phyloP scores from a whole-genome alignment of 2,113 vertebrate species.

The Caretta caretta region DNA sequence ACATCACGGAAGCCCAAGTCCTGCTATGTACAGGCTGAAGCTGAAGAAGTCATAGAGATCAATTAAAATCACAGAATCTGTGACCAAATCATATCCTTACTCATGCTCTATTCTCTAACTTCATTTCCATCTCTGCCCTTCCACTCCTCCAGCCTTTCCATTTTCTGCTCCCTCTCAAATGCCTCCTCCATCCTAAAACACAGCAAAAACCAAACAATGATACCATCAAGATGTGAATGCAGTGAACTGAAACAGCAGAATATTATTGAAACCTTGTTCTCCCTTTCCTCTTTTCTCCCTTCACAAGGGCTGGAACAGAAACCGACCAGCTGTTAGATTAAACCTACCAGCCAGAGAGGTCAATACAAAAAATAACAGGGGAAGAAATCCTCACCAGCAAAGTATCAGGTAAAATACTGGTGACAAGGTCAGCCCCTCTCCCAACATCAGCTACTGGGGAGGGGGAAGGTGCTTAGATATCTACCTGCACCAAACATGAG shows the following conservation, averaged over 20 bases:
- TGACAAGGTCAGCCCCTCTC: neutral
- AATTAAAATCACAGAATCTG: neutral
- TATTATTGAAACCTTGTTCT: slow-evolving; percentile 65
- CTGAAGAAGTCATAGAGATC: neutral
- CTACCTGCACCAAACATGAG: neutral
- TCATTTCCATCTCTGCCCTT: slow-evolving; percentile 67
- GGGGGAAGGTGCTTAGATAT: neutral
- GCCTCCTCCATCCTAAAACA: slow-evolving; percentile 72
- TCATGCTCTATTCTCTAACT: slow-evolving; percentile 60
- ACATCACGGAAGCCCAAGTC: neutral
- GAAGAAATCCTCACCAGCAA: neutral
- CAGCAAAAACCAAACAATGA: slow-evolving; percentile 67
- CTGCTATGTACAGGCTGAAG: neutral
- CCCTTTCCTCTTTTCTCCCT: slow-evolving; percentile 68
- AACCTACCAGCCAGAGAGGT: neutral
- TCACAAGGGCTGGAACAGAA: slow-evolving; percentile 60
- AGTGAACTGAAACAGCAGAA: slow-evolving; percentile 53
- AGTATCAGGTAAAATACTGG: neutral
- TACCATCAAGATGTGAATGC: slow-evolving; percentile 69
- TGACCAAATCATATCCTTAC: neutral
- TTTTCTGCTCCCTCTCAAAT: slow-evolving; percentile 69
- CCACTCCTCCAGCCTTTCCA: slow-evolving; percentile 25
- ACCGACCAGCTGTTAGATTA: slow-evolving; percentile 18
- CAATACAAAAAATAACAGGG: neutral
- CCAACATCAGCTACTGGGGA: neutral